Evolutionary conservation across 92 coral and sea anemone species (phyloP).

Genomic region (Parazoanthus darwini): DNA sequence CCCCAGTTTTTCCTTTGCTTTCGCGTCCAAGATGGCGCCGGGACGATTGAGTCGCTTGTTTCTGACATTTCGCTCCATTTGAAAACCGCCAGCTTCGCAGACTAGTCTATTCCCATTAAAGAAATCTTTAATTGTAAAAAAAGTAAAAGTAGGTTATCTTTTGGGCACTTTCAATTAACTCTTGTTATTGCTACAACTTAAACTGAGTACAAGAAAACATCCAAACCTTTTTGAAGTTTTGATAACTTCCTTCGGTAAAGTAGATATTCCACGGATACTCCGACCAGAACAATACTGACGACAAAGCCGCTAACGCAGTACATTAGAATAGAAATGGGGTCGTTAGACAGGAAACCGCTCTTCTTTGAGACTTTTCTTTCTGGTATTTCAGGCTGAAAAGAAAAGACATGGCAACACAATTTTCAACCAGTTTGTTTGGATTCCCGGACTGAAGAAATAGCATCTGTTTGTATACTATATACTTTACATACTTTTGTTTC

Average conservation of each 20-base stretch:
- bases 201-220: background rate
- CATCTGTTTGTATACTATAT: no score
- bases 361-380: background rate
- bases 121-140: no score
- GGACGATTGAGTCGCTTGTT: no score
- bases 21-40: no score
- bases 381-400: slow-evolving; percentile 35
- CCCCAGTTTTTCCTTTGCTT: no score
- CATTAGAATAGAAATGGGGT: slow-evolving; percentile 21
- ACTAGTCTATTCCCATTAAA: no score
- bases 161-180: no score
- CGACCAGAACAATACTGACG: background rate
- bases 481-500: no score
- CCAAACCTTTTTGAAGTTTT: slow-evolving; percentile 23
- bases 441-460: no score
- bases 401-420: background rate
- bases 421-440: background rate
- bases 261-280: slow-evolving; percentile 16
- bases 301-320: slow-evolving; percentile 5
- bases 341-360: slow-evolving; percentile 1
- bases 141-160: no score
- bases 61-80: no score
- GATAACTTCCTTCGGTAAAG: slow-evolving; percentile 10
- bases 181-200: background rate
- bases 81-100: no score